Base-by-base conservation (phyloP, 2,888 invertebrate genomes). In the Temnothorax ravouxi region DNA sequence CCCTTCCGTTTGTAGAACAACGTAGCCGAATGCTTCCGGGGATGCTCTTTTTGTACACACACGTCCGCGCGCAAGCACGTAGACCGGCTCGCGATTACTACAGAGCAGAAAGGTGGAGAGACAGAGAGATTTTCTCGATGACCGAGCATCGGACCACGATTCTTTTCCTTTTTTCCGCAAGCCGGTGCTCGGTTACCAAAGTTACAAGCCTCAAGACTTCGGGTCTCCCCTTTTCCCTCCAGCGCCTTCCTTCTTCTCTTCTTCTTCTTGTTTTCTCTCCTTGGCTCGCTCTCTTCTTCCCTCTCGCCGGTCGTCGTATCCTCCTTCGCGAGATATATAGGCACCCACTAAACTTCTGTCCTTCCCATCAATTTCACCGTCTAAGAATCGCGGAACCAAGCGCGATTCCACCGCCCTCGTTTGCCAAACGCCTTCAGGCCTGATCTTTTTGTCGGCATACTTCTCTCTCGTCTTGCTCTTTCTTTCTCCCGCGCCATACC, bases 311-410 rank as follows among this genome's bases (percentile, higher is more conserved):
- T 72, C 84, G 62, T 71, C 77, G 34, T 64, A 84, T 84, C 72
- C 79, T 79, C 84, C 77, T 85, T 80, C 41, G 81, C 77, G 79
- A 90, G 92, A 92, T 91, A 92, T 93, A 93, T 93, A 89, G 92
- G 82, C 76, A 88, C 86, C 87, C 89, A 89, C 92, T 93, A 92
- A 92, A 92, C 92, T 92, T 92, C 91, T 92, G 91, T 92, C 92
- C 91, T 90, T 89, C 88, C 92, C 92, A 92, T 92, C 92, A 92
- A 92, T 92, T 92, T 90, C 86, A 84, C 85, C 88, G 88, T 86
- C 88, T 88, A 89, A 91, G 91, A 89, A 91, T 92, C 92, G 90
- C 89, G 90, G 85, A 82, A 90, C 86, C 88, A 84, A 87, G 85
- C 84, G 88, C 86, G 87, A 88, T 90, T 87, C 90, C 71, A 84